A percentile compares a stretch with the other conserved stretches of the same genome.
These are phyloP conservation scores for Parus major DNA, from an alignment of 2,113 vertebrate species.

Conservation along the genomic window DNA sequence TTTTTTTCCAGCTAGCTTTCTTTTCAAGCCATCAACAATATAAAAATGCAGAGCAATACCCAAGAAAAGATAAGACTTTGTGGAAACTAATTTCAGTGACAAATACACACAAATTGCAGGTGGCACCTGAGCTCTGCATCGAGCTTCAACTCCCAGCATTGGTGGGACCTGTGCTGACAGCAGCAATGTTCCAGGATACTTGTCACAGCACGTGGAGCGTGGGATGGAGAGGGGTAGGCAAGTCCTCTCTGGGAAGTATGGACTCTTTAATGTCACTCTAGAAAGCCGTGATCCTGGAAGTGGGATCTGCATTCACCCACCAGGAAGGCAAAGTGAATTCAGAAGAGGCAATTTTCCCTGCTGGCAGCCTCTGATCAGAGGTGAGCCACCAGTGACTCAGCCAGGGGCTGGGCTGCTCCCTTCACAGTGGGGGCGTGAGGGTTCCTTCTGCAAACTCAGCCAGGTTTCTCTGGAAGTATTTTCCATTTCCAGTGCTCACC, in stretches of 20 bases:
- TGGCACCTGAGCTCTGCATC: not conserved
- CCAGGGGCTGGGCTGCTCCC: fast-evolving
- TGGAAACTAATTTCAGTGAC: not conserved
- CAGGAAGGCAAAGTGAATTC: fast-evolving
- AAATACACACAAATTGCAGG: not conserved
- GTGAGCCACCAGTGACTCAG: not conserved
- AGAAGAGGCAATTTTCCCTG: not conserved
- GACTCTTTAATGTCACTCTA: not conserved
- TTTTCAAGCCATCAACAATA: not conserved
- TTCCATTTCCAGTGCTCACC: not conserved
- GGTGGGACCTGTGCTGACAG: not conserved
- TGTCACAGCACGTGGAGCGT: fast-evolving
- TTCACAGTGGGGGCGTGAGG: fast-evolving
- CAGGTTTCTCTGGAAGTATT: not conserved
- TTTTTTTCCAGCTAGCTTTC: not conserved
- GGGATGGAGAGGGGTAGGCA: fast-evolving
- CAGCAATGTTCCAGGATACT: fast-evolving
- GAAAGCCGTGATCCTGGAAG: not conserved
- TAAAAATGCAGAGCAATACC: not conserved
- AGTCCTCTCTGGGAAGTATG: not conserved
- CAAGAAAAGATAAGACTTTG: not conserved
- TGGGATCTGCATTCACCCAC: not conserved
- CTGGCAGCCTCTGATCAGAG: not conserved
- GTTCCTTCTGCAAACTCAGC: not conserved
- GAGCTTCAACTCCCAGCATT: fast-evolving